Evolutionary conservation across 1,140 invertebrate genomes (phyloP), one percentile per base, ranked within the genome.

Genomic region (Aphis craccivora): DNA sequence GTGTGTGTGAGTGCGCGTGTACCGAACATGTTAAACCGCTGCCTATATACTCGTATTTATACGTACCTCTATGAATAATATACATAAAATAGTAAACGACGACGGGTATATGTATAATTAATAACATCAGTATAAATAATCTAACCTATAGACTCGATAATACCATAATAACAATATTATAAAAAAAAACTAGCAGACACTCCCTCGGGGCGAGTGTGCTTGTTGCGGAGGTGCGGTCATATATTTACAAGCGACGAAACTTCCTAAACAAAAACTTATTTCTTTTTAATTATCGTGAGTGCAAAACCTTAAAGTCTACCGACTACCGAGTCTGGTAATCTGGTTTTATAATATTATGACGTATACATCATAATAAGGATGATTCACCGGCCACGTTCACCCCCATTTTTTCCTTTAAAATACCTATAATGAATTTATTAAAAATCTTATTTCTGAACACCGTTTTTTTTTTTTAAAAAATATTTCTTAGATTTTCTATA

Each of bases 11-110:
- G 37, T n/a, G 30, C 30, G 25, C 11, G 60, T 83, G 18, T 83
- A 83, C 37, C 22, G 18, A 37, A 37, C 81, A 83, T 83, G 60
- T 76, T 35, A 67, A 81, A 81, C 76, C 35, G 18, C 76, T 23
- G 37, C 22, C 22, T 8, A 83, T 8, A 83, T 40, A 83, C 60
- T 76, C 4, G 60, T 76, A 76, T 76, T 76, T 76, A 18, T 76
- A n/a, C 30, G n/a, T 67, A 67, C 4, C 14, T 67, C 11, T 60
- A 2, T 9, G 4, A 30, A 60, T 67, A 67, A 67, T 67, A 83
- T 40, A 43, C 83, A 86, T 86, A 86, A 86, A 86, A 86, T 43
- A 40, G 37, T 86, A 86, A 86, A 86, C 83, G 83, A 86, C 40
- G 83, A 86, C 83, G 83, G 37, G 83, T 86, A 86, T 14, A 86